phyloP scores from a whole-genome alignment of 2,888 invertebrate species.

The Hedya salicella region DNA sequence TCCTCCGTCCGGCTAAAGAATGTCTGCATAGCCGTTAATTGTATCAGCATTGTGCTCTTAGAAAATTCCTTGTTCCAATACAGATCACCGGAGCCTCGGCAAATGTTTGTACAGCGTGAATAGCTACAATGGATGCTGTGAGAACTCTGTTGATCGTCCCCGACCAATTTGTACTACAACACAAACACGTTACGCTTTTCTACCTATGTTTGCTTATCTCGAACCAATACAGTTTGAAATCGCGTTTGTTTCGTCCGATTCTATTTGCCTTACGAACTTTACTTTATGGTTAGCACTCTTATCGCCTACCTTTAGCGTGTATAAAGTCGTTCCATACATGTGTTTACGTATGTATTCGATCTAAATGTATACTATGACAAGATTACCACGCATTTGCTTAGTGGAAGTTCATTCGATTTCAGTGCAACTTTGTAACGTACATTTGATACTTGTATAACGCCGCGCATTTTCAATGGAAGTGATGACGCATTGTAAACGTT shows the following conservation, averaged over 20 bases:
- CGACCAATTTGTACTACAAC: constrained; percentile 48
- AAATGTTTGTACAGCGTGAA: constrained; percentile 56
- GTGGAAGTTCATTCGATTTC: constrained; percentile 29
- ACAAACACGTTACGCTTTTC: constrained; percentile 25
- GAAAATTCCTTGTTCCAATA: constrained; percentile 33
- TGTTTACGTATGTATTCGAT: constrained; percentile 6
- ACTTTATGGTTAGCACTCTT: constrained; percentile 61
- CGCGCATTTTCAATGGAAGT: neutral
- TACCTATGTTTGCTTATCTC: constrained; percentile 23
- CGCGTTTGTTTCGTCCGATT: constrained; percentile 33
- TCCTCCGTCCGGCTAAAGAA: neutral
- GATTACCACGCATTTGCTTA: constrained; percentile 21
- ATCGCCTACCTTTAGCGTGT: constrained; percentile 51
- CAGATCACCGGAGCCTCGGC: constrained; percentile 42
- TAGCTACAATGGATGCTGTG: constrained; percentile 51
- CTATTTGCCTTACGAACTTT: constrained; percentile 52
- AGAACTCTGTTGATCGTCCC: constrained; percentile 46
- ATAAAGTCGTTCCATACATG: constrained; percentile 29
- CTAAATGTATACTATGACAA: constrained; percentile 12
- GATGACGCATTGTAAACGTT: constrained; percentile 18
- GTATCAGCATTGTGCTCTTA: constrained; percentile 6
- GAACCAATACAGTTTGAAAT: constrained; percentile 40
- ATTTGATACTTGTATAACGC: neutral
- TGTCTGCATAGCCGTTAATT: neutral
- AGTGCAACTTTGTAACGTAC: constrained; percentile 6